These are phyloP conservation scores for Hephaestus fuliginosus DNA, from an alignment of 2,797 vertebrate species.

Conservation along the genomic window DNA sequence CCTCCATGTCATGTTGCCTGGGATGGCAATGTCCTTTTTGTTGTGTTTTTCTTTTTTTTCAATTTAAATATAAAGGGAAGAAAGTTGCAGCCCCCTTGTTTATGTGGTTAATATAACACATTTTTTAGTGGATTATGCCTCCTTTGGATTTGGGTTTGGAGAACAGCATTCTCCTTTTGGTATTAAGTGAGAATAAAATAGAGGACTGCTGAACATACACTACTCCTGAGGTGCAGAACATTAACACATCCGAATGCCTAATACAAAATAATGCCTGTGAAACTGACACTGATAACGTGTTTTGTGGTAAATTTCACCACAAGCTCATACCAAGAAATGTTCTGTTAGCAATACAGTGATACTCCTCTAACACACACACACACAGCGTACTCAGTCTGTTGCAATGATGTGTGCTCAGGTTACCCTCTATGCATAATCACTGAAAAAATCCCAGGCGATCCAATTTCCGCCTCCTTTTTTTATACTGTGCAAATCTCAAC, in stretches of 20 bases:
- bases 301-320: background rate
- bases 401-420: slow-evolving; percentile 2
- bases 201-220: slow-evolving; percentile 23
- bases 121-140: slow-evolving; percentile 14
- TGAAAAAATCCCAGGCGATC: slow-evolving; percentile 14
- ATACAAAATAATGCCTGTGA: slow-evolving; percentile 10
- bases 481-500: background rate
- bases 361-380: background rate
- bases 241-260: slow-evolving; percentile 4
- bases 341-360: background rate
- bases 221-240: slow-evolving; percentile 8
- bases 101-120: slow-evolving; percentile 17
- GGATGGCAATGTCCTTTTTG: slow-evolving; percentile 8
- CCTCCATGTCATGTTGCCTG: slow-evolving; percentile 11
- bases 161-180: slow-evolving; percentile 24
- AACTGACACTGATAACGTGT: background rate
- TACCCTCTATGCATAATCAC: slow-evolving; percentile 12
- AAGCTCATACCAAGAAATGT: background rate
- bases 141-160: slow-evolving; percentile 16
- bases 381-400: background rate
- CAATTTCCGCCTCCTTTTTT: slow-evolving; percentile 3
- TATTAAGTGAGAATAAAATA: slow-evolving; percentile 32
- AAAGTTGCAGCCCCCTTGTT: slow-evolving; percentile 2
- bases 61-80: slow-evolving; percentile 25
- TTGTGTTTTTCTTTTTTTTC: slow-evolving; percentile 42